Evolutionary conservation across 2,113 vertebrate genomes (phyloP).

Genomic region (Ammodytes marinus): DNA sequence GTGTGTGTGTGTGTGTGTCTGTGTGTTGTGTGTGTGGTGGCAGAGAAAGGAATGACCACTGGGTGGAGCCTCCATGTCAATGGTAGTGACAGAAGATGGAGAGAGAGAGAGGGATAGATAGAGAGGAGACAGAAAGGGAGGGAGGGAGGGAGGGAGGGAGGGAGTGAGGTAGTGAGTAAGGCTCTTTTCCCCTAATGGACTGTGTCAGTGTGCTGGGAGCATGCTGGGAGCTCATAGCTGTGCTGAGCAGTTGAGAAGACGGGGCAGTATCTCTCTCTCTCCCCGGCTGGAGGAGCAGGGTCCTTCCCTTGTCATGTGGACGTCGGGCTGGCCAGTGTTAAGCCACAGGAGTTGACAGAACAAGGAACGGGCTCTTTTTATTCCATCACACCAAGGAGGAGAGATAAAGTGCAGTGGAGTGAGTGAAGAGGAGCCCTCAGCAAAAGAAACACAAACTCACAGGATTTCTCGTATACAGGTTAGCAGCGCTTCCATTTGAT

Average conservation of each 20-base stretch:
- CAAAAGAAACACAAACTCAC: constrained; percentile 8
- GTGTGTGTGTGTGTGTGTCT: neutral
- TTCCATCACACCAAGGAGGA: constrained; percentile 1
- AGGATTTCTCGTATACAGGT: constrained; percentile 60
- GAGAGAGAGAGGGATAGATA: constrained; percentile 33
- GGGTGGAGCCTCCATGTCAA: constrained; percentile 81
- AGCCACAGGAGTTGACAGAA: constrained; percentile 40
- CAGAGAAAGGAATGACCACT: constrained; percentile 72
- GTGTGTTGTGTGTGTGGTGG: neutral
- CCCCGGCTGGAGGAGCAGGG: neutral
- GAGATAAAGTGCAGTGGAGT: constrained; percentile 12
- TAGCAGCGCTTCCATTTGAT: constrained; percentile 15
- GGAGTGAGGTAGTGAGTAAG: constrained; percentile 58
- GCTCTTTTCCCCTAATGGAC: constrained; percentile 67
- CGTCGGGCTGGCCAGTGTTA: neutral
- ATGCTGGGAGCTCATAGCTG: constrained; percentile 59
- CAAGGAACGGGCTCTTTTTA: constrained; percentile 23
- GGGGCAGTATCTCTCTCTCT: constrained; percentile 31
- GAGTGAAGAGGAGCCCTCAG: constrained; percentile 14
- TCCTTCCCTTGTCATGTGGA: constrained; percentile 53
- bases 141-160: constrained; percentile 37
- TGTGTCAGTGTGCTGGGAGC: constrained; percentile 67
- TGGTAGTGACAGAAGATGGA: constrained; percentile 38
- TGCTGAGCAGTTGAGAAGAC: constrained; percentile 33
- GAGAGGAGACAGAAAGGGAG: constrained; percentile 27